These are phyloP conservation scores for Crypturellus tataupa DNA, from an alignment of 2,797 vertebrate genomes.

Conservation along the genomic window DNA sequence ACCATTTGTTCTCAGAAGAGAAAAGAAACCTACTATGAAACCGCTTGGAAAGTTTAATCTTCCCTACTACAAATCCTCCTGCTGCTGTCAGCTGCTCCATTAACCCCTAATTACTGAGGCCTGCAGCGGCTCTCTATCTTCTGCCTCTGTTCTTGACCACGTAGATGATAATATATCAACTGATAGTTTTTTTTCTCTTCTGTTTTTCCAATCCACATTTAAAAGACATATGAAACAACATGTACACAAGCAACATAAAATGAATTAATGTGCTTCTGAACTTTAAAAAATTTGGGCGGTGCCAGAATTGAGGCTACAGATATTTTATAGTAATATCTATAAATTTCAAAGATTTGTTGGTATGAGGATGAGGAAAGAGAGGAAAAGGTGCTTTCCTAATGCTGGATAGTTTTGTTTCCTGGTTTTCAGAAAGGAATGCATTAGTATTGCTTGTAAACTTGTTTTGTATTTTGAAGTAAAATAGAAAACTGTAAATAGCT, in stretches of 20 bases:
- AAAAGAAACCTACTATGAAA: neutral
- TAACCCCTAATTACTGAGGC: neutral
- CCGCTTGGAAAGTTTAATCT: neutral
- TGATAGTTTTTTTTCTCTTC: neutral
- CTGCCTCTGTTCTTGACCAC: neutral
- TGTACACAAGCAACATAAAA: neutral
- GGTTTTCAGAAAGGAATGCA: neutral
- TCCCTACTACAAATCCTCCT: neutral
- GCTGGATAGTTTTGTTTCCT: neutral
- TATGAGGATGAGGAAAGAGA: neutral
- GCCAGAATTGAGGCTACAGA: neutral
- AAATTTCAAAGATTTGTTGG: neutral
- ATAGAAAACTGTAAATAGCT: neutral
- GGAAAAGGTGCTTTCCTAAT: neutral
- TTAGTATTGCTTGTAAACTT: neutral
- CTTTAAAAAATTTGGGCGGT: neutral
- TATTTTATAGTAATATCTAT: neutral
- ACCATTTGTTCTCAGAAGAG: neutral
- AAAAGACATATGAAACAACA: neutral
- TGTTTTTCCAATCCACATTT: neutral
- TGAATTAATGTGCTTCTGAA: neutral
- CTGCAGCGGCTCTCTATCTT: neutral
- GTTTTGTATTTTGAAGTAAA: neutral
- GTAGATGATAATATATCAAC: neutral
- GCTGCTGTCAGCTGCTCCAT: neutral